Conservation (phyloP, 2,888 invertebrate genomes). For the Pomacea canaliculata region DNA sequence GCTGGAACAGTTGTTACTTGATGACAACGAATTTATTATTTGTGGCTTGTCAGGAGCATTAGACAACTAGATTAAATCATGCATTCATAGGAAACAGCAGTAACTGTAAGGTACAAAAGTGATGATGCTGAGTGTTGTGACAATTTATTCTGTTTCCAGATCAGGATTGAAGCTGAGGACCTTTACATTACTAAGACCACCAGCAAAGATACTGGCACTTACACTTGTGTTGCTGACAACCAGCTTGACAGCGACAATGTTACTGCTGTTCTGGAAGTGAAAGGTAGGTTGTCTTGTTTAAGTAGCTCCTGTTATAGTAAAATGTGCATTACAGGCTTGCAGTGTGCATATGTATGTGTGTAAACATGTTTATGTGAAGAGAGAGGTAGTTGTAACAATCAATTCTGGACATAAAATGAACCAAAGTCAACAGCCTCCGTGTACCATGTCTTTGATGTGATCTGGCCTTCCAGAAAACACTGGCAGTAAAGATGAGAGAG, state of each 20-base stretch:
- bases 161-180: slow-evolving; percentile 40
- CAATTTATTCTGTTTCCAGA: slow-evolving; percentile 1
- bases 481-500: too few species aligned
- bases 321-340: too few species aligned
- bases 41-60: too few species aligned
- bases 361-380: background rate
- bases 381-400: background rate
- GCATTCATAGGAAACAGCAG: too few species aligned
- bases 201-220: slow-evolving; percentile 86
- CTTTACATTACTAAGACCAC: slow-evolving; percentile 46
- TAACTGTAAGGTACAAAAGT: too few species aligned
- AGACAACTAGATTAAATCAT: too few species aligned
- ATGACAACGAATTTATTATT: too few species aligned
- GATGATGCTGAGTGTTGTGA: background rate
- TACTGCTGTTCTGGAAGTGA: slow-evolving; percentile 89
- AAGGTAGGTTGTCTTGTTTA: slow-evolving; percentile 74
- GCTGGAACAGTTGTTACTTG: too few species aligned
- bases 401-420: too few species aligned
- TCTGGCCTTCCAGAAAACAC: too few species aligned
- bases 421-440: too few species aligned
- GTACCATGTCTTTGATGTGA: too few species aligned
- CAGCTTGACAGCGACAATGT: slow-evolving; percentile 87
- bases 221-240: slow-evolving; percentile 93
- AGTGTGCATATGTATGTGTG: background rate
- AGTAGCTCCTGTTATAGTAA: background rate